Evolutionary conservation across 2,888 invertebrate species (phyloP).

Genomic region (Crepidodera aurea): DNA sequence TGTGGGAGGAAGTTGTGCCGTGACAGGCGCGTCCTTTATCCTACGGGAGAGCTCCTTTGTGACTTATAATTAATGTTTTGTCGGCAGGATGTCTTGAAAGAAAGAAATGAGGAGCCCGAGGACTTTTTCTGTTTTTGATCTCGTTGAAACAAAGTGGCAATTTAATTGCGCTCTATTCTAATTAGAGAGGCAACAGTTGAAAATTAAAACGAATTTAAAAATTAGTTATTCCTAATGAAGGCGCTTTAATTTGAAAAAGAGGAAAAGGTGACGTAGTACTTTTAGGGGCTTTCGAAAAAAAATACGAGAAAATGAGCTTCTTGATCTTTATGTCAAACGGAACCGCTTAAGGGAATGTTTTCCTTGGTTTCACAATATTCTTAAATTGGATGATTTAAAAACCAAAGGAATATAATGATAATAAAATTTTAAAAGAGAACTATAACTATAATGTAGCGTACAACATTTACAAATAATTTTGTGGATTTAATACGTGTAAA

Average conservation of each 20-base stretch:
- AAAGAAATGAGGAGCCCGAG: constrained; percentile 19
- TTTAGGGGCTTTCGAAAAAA: neutral
- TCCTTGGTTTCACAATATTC: no score
- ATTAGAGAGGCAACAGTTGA: constrained; percentile 25
- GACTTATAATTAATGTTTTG: constrained; percentile 55
- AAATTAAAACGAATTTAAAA: constrained; percentile 29
- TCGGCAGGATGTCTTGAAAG: constrained; percentile 46
- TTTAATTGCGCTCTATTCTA: constrained; percentile 34
- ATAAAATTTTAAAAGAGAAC: no score
- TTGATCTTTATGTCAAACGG: constrained; percentile 8
- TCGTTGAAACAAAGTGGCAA: constrained; percentile 31
- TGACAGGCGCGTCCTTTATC: constrained; percentile 43
- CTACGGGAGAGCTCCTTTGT: constrained; percentile 45
- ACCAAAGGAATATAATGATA: no score
- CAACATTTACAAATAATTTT: no score
- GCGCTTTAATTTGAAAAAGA: constrained; percentile 23
- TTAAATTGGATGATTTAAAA: no score
- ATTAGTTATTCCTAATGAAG: constrained; percentile 28
- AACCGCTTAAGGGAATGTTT: no score
- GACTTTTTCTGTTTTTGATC: constrained; percentile 25
- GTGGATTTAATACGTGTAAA: no score
- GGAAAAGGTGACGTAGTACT: neutral
- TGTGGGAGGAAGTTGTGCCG: constrained; percentile 53
- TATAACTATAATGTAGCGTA: no score
- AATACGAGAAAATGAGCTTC: neutral